These are phyloP conservation scores for Enoplosus armatus DNA, from an alignment of 2,797 vertebrate genomes.

Conservation along the genomic window DNA sequence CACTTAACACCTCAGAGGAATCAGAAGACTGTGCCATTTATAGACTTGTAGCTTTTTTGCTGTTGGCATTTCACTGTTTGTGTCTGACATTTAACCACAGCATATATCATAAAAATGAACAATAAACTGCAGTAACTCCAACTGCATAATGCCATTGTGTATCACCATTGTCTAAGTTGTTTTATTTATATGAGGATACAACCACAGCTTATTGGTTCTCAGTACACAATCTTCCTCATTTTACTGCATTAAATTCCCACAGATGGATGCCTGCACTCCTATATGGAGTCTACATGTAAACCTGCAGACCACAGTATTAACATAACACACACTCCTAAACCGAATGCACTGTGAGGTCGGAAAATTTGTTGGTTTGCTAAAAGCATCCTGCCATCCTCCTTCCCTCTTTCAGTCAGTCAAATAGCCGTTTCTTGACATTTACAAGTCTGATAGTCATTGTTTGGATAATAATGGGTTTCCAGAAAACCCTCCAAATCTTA, in stretches of 20 bases:
- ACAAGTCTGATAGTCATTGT: conserved; percentile 62
- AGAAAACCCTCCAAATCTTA: conserved; percentile 12
- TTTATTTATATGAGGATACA: conserved; percentile 3
- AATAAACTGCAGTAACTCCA: conserved; percentile 1
- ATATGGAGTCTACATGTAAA: conserved; percentile 7
- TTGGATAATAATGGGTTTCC: conserved; percentile 60
- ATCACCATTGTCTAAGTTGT: conserved; percentile 1
- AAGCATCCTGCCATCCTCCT: conserved; percentile 13
- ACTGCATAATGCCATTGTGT: background rate
- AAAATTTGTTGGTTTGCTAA: conserved; percentile 43
- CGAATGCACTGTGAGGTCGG: background rate
- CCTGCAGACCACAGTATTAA: background rate
- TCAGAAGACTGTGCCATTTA: conserved; percentile 35
- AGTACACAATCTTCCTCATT: background rate
- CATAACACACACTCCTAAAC: conserved; percentile 1
- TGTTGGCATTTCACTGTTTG: conserved; percentile 37
- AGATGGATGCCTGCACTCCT: background rate
- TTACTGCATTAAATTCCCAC: conserved; percentile 1
- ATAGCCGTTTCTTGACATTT: conserved; percentile 54
- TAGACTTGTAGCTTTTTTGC: conserved; percentile 28
- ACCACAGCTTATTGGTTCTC: background rate
- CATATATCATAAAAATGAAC: background rate
- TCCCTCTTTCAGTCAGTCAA: conserved; percentile 22
- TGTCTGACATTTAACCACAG: conserved; percentile 35
- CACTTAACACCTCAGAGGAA: conserved; percentile 49